Conservation (phyloP, 2,113 vertebrate species). For the Asarcornis scutulata region DNA sequence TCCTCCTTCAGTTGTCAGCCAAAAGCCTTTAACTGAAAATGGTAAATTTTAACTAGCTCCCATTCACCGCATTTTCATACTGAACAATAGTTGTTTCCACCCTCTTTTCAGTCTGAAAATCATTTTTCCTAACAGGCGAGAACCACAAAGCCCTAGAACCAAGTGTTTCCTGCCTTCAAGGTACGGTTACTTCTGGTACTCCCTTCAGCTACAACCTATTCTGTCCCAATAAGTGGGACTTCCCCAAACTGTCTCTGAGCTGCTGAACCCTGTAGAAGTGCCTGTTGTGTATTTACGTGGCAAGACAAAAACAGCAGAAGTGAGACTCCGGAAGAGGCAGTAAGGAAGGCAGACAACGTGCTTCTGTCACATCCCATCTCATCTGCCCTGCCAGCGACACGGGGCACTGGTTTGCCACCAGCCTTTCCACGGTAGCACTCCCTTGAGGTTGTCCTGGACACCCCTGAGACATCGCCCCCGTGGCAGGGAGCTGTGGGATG, state of each 20-base stretch:
- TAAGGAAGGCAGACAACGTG: accelerated
- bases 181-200: background rate
- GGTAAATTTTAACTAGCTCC: background rate
- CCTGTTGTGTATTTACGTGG: background rate
- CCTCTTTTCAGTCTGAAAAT: background rate
- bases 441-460: background rate
- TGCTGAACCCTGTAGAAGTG: background rate
- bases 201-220: background rate
- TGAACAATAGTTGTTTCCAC: background rate
- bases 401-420: background rate
- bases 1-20: background rate
- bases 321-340: background rate
- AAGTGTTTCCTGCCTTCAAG: background rate
- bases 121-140: background rate
- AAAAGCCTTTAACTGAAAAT: background rate
- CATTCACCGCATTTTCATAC: background rate
- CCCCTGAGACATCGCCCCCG: background rate
- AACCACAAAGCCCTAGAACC: background rate
- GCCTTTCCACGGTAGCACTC: background rate
- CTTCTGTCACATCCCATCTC: background rate
- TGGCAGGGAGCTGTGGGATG: background rate
- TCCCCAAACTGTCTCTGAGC: background rate
- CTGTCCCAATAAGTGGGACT: background rate
- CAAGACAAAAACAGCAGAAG: background rate
- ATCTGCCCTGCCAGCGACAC: background rate